Evolutionary conservation across 2,797 vertebrate species (phyloP), one percentile per base, ranked within the genome.

Genomic region (Ceryle rudis): DNA sequence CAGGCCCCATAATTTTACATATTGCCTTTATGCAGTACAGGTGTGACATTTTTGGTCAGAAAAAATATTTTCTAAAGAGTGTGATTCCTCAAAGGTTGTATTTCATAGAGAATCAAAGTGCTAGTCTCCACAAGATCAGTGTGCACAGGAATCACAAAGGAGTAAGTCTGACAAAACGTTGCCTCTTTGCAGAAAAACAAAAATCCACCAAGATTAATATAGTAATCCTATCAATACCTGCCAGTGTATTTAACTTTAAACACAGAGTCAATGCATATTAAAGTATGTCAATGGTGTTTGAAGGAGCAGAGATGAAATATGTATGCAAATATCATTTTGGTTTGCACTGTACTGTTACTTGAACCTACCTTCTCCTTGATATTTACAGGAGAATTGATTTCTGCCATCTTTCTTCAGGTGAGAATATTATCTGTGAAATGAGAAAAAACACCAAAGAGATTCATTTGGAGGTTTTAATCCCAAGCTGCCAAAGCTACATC

Each of bases 291-390:
- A 49, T 11, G 10, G n/a, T 39, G 52, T 58, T 49, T 64, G 58
- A 89, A 74, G 52, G 26, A 83, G 49, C 22, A 94, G 13, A 41
- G 74, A 79, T 83, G 28, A 93, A 89, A 62, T 17, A 58, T 2
- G 9, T 46, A 82, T 21, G 55, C 47, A 86, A 96, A 94, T 75
- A 77, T 9, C 65, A 92, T 33, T 93, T 64, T 10, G 15, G 54
- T 82, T 94, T 91, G 33, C 29, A 84, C 11, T 58, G 47, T 39
- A 61, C 18, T 71, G 22, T 49, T 94, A 91, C 42, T 95, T 54
- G 61, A 86, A 83, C 96, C 42, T 97, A 98, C 98, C 98, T 98
- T 98, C 96, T 98, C 98, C 67, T 98, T 98, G 97, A 98, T 97
- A 90, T 98, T 98, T 96, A 98, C 96, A n/a, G 98, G 97, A 82